A percentile compares a stretch with the other conserved stretches of the same genome.
Conservation (phyloP, 2,888 invertebrate genomes). For the Alitta virens region DNA sequence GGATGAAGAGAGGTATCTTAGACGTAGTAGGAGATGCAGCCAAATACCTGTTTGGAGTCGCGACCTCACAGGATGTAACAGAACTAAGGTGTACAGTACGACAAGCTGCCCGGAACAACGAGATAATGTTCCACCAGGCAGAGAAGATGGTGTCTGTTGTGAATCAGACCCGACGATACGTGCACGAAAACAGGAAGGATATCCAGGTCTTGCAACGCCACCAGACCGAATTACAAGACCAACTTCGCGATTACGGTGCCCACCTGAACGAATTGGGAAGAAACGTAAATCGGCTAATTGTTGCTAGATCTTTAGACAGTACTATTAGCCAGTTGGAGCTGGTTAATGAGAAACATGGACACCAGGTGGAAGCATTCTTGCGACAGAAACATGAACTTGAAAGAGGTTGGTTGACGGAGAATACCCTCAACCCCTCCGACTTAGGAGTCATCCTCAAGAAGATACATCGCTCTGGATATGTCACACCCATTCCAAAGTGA, state of each 20-base stretch:
- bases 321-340: background rate
- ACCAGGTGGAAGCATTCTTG: background rate
- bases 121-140: background rate
- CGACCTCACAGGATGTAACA: background rate
- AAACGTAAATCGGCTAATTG: background rate
- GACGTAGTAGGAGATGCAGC: background rate
- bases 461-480: background rate
- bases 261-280: background rate
- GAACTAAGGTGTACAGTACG: background rate
- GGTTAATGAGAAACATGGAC: background rate
- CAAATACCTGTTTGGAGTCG: background rate
- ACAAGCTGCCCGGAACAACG: background rate
- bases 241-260: background rate
- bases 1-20: background rate
- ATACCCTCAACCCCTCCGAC: background rate
- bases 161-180: background rate
- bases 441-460: background rate
- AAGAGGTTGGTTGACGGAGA: slow-evolving; percentile 1
- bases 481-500: background rate
- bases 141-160: background rate
- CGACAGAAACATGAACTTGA: background rate
- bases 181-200: background rate
- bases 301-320: background rate
- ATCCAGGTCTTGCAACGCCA: background rate
- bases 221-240: background rate